Base-by-base conservation (phyloP, 2,888 invertebrate genomes). In the Steromphala cineraria region DNA sequence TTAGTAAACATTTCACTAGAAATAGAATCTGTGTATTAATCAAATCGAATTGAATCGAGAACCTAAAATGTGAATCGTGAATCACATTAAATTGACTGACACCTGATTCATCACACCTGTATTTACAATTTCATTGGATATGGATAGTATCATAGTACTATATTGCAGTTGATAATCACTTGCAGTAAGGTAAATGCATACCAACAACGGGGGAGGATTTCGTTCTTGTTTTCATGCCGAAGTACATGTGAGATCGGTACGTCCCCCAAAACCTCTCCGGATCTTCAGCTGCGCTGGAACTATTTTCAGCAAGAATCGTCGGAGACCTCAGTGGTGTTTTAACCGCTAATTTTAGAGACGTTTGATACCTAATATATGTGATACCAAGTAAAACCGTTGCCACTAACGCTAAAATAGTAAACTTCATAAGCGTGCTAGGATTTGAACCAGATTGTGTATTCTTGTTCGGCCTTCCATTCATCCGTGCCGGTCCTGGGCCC, bases 141-240 rank as follows among this genome's bases (percentile, higher is more conserved):
- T n/a, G n/a, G n/a, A n/a, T n/a, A n/a, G n/a, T n/a, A n/a, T n/a
- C n/a, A n/a, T n/a, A n/a, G n/a, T n/a, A n/a, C n/a, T n/a, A n/a
- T n/a, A n/a, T n/a, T n/a, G n/a, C n/a, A n/a, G n/a, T n/a, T n/a
- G n/a, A n/a, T n/a, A n/a, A n/a, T n/a, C n/a, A n/a, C n/a, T n/a
- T n/a, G n/a, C n/a, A n/a, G n/a, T n/a, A n/a, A n/a, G n/a, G n/a
- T n/a, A n/a, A 21, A 67, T 76, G 24, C 76, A 55, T 53, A 76
- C 99, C 99, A 90, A 97, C 96, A 0, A 98, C 96, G 0, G 98
- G 95, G 0, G 99, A 98, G 79, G 96, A 94, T 0, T 98, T 97
- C 92, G 97, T 97, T 79, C 99, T 94, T 0, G 97, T 97, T 94
- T 98, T 97, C 92, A 99, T 79, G 3, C 93, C 93, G 89, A 93